Evolutionary conservation across 23 tunicate genomes (phyloP).

Genomic region (Trididemnum nubilum): DNA sequence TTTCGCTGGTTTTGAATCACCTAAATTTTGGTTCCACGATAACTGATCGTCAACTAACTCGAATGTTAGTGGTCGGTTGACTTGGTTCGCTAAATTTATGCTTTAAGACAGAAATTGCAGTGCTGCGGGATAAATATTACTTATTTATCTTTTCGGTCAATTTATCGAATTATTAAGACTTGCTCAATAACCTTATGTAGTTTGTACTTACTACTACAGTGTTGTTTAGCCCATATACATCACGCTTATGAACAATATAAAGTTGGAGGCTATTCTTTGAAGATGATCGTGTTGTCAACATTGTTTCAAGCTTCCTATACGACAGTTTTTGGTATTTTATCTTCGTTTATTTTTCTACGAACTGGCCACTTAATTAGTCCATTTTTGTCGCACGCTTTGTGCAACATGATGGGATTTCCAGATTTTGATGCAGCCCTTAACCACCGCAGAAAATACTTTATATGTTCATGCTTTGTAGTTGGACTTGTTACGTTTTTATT

Average conservation of each 20-base stretch:
- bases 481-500: slow-evolving; percentile 59
- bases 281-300: slow-evolving; percentile 60
- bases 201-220: no score
- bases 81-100: no score
- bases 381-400: slow-evolving; percentile 70
- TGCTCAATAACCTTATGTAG: no score
- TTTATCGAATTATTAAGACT: no score
- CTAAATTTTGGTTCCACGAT: no score
- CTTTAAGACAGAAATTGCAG: no score
- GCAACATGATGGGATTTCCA: slow-evolving; percentile 95
- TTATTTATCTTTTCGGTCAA: no score
- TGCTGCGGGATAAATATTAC: no score
- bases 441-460: slow-evolving; percentile 27
- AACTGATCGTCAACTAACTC: no score
- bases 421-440: slow-evolving; percentile 67
- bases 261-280: slow-evolving; percentile 37
- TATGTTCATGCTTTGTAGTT: slow-evolving; percentile 51
- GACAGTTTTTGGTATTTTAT: slow-evolving; percentile 74
- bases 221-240: slow-evolving; percentile 79
- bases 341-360: slow-evolving; percentile 72
- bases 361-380: slow-evolving; percentile 85
- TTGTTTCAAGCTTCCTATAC: slow-evolving; percentile 80
- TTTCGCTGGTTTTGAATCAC: no score
- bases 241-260: slow-evolving; percentile 82
- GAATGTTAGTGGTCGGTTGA: no score